These are phyloP conservation scores for Endotricha flammealis DNA, from an alignment of 2,888 invertebrate species.

Conservation along the genomic window DNA sequence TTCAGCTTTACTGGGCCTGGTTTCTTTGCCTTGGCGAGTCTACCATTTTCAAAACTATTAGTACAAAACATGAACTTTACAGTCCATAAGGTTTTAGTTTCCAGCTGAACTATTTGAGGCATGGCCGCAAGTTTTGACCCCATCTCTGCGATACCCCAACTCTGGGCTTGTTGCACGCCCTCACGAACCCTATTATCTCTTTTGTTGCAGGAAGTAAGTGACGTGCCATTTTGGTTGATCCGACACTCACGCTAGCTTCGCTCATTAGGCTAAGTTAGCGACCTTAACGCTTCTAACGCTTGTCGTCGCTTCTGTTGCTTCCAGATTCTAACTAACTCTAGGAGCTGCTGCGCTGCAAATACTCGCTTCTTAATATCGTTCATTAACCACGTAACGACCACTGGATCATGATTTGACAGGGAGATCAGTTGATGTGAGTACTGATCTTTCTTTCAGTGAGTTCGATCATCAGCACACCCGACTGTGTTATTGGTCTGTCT, in stretches of 20 bases:
- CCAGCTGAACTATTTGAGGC: constrained; percentile 42
- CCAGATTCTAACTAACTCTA: constrained; percentile 43
- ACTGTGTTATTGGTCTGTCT: constrained; percentile 18
- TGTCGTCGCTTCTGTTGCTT: constrained; percentile 63
- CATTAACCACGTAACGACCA: constrained; percentile 40
- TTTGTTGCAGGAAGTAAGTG: constrained; percentile 80
- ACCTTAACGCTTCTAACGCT: constrained; percentile 66
- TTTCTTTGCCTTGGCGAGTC: constrained; percentile 61
- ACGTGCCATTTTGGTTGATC: constrained; percentile 71
- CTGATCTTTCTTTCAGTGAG: constrained; percentile 36
- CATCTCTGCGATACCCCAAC: constrained; percentile 43
- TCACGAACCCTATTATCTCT: constrained; percentile 69
- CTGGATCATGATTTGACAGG: constrained; percentile 27
- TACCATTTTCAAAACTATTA: constrained; percentile 45
- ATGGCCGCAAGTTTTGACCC: constrained; percentile 50
- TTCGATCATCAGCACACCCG: constrained; percentile 16
- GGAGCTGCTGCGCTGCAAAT: constrained; percentile 41
- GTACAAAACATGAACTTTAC: constrained; percentile 22
- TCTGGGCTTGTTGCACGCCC: constrained; percentile 65
- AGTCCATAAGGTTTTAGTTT: constrained; percentile 31
- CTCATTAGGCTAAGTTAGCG: constrained; percentile 65
- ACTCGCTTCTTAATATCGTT: constrained; percentile 43
- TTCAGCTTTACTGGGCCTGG: constrained; percentile 65
- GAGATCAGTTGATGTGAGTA: constrained; percentile 46
- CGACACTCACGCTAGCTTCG: constrained; percentile 69